Percentiles rank a stretch among this genome's conserved stretches.
These are phyloP conservation scores for Eonycteris spelaea DNA, from an alignment of 2,113 vertebrate species.

Conservation along the genomic window DNA sequence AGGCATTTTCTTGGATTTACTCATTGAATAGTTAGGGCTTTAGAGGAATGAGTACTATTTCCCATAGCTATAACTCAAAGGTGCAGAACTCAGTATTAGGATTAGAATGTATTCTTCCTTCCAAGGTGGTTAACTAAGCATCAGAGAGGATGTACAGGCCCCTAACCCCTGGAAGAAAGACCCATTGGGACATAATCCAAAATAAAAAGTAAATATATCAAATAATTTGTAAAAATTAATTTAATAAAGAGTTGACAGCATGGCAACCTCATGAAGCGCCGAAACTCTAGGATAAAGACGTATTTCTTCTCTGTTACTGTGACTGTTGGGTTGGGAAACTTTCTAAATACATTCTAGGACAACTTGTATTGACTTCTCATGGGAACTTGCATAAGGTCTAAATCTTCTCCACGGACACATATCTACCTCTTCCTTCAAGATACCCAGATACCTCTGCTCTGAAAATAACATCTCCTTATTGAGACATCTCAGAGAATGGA, in stretches of 20 bases:
- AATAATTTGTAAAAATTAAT: too few species aligned
- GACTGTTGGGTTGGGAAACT: neutral
- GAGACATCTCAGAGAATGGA: neutral
- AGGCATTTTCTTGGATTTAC: neutral
- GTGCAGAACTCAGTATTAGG: neutral
- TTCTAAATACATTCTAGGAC: neutral
- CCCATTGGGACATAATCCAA: neutral
- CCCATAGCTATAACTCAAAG: neutral
- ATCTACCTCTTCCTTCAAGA: neutral
- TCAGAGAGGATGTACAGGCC: neutral
- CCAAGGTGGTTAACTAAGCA: neutral
- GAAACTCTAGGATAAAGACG: neutral
- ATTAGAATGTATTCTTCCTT: neutral
- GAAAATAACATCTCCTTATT: neutral
- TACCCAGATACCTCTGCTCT: neutral
- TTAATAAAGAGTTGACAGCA: neutral
- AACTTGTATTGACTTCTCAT: neutral
- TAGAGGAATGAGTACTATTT: neutral
- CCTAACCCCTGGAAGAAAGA: neutral
- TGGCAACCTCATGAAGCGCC: neutral
- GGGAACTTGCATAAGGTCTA: neutral
- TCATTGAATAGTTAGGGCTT: neutral
- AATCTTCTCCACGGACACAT: neutral
- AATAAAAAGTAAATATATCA: too few species aligned
- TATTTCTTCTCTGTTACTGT: neutral